Conservation (phyloP, 2,888 invertebrate genomes). For the Arctia plantaginis region DNA sequence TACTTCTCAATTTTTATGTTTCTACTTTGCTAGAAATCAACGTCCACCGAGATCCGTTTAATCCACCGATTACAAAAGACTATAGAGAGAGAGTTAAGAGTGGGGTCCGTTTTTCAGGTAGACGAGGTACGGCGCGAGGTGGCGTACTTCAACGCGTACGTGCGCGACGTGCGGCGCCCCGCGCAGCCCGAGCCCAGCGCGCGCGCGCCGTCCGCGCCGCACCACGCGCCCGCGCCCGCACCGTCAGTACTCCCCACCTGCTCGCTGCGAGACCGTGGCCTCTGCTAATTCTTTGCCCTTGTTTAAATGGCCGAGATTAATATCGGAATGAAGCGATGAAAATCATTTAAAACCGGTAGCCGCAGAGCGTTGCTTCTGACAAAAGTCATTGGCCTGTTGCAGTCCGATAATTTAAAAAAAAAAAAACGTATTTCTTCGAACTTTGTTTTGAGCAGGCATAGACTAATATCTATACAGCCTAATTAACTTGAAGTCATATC, state of each 20-base stretch:
- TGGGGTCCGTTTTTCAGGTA: constrained; percentile 76
- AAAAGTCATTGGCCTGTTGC: too few species aligned
- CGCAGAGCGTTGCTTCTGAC: too few species aligned
- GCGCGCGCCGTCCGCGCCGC: constrained; percentile 73
- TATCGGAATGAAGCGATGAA: too few species aligned
- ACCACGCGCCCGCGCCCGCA: constrained; percentile 48
- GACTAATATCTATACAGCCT: too few species aligned
- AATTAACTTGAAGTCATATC: too few species aligned
- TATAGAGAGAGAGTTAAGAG: not conserved
- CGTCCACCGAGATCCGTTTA: not conserved
- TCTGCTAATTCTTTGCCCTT: not conserved
- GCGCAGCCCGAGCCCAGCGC: constrained; percentile 95
- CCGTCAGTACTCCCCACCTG: constrained; percentile 37
- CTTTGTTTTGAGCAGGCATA: too few species aligned
- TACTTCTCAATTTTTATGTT: not conserved
- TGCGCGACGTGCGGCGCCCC: constrained; percentile 97
- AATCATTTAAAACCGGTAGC: too few species aligned
- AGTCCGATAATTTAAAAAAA: too few species aligned
- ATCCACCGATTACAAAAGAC: not conserved
- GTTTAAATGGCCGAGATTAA: too few species aligned
- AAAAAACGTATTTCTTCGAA: too few species aligned
- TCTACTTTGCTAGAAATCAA: not conserved
- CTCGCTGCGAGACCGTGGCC: not conserved
- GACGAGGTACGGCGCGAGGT: constrained; percentile 99
- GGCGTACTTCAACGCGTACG: constrained; percentile 98